Evolutionary conservation across 2,797 vertebrate species (phyloP).

Genomic region (Typhlichthys eigenmanni): DNA sequence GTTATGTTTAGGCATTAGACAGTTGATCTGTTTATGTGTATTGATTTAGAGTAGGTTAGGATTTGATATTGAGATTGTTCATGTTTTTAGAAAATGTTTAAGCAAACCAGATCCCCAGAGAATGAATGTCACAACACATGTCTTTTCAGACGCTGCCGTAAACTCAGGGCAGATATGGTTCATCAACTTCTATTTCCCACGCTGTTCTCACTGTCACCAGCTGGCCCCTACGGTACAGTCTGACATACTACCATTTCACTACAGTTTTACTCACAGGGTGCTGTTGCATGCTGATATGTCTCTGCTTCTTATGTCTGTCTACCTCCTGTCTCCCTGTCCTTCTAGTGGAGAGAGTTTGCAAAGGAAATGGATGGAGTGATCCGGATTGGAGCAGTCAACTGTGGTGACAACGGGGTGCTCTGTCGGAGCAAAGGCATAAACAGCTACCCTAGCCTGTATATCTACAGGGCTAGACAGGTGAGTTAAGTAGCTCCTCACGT

Average conservation of each 20-base stretch:
- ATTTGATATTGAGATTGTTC: no score
- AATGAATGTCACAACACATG: constrained; percentile 6
- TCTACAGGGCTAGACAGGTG: constrained; percentile 89
- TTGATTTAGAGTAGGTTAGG: no score
- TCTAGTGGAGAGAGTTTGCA: constrained; percentile 94
- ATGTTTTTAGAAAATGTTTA: no score
- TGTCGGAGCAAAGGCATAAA: constrained; percentile 91
- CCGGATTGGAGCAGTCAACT: constrained; percentile 94
- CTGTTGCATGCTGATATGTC: no score
- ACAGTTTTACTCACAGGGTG: background rate
- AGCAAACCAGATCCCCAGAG: no score
- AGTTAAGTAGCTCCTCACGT: constrained; percentile 34
- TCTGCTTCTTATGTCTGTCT: constrained; percentile 1
- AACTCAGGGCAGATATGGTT: constrained; percentile 98
- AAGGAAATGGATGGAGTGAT: constrained; percentile 96
- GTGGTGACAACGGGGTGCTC: constrained; percentile 91
- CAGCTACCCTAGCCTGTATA: constrained; percentile 92
- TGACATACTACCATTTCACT: background rate
- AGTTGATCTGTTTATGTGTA: no score
- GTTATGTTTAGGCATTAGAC: no score
- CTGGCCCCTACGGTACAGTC: constrained; percentile 88
- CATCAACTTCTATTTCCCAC: constrained; percentile 96
- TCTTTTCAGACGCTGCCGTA: constrained; percentile 87
- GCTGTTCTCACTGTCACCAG: constrained; percentile 96
- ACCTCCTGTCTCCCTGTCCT: constrained; percentile 10